phyloP scores from a whole-genome alignment of 53 echinoderm and acorn worm species.

The Astropecten irregularis region DNA sequence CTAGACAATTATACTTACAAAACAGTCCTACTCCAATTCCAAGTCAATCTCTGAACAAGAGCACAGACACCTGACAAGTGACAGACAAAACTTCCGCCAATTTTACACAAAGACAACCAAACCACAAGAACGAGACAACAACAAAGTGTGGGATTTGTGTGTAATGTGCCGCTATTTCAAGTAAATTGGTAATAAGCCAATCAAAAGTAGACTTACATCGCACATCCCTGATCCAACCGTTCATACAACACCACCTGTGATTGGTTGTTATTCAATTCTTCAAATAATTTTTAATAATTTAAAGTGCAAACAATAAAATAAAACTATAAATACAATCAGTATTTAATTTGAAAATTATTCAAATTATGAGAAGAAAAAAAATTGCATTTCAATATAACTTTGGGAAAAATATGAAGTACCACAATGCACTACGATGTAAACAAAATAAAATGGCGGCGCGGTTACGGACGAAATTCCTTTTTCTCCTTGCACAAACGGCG shows the following conservation, averaged over 20 bases:
- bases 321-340: too few relatives aligned
- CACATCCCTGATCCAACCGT: too few relatives aligned
- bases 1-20: too few relatives aligned
- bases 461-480: not conserved
- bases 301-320: too few relatives aligned
- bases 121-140: not conserved
- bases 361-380: not conserved
- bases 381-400: not conserved
- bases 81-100: too few relatives aligned
- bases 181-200: conserved; percentile 8
- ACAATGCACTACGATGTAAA: conserved; percentile 33
- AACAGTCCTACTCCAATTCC: too few relatives aligned
- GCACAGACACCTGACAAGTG: too few relatives aligned
- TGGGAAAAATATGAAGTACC: not conserved
- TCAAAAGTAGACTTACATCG: not conserved
- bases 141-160: not conserved
- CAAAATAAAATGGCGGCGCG: conserved; percentile 53
- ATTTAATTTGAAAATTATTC: not conserved
- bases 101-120: not conserved
- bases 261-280: not conserved
- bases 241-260: conserved; percentile 2
- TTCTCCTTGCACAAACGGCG: not conserved
- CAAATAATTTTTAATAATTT: not conserved
- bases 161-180: not conserved
- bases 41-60: too few relatives aligned